These are phyloP conservation scores for Salmo trutta DNA, from an alignment of 2,797 vertebrate species.

Conservation along the genomic window DNA sequence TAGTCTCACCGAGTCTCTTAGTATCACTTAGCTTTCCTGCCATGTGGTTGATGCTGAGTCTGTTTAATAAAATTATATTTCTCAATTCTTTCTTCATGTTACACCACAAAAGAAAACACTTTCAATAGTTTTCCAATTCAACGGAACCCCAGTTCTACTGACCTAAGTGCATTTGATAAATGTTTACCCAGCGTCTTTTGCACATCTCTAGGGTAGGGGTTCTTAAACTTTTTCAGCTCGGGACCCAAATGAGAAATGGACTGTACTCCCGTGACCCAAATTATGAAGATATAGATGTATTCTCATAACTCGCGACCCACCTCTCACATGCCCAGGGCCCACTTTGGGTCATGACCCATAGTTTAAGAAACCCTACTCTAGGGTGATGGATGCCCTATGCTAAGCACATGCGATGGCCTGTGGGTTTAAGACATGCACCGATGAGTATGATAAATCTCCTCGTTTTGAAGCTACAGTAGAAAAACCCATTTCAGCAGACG, in stretches of 20 bases:
- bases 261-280: too few relatives aligned
- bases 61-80: neutral
- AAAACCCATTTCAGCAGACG: constrained; percentile 13
- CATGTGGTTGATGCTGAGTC: neutral
- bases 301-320: too few relatives aligned
- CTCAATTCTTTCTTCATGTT: neutral
- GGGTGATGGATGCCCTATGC: constrained; percentile 55
- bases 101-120: too few relatives aligned
- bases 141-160: neutral
- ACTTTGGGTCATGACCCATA: too few relatives aligned
- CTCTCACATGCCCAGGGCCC: too few relatives aligned
- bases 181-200: neutral
- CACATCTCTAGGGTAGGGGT: too few relatives aligned
- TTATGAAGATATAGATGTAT: too few relatives aligned
- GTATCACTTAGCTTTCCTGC: too few relatives aligned
- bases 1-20: too few relatives aligned
- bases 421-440: constrained; percentile 29
- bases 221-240: too few relatives aligned
- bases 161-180: neutral
- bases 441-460: constrained; percentile 28
- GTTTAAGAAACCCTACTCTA: neutral
- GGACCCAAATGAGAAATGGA: too few relatives aligned
- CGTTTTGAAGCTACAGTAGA: constrained; percentile 7
- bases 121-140: neutral
- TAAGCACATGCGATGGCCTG: constrained; percentile 46